Conservation (phyloP, 1,140 invertebrate genomes). For the Idris sp. region DNA sequence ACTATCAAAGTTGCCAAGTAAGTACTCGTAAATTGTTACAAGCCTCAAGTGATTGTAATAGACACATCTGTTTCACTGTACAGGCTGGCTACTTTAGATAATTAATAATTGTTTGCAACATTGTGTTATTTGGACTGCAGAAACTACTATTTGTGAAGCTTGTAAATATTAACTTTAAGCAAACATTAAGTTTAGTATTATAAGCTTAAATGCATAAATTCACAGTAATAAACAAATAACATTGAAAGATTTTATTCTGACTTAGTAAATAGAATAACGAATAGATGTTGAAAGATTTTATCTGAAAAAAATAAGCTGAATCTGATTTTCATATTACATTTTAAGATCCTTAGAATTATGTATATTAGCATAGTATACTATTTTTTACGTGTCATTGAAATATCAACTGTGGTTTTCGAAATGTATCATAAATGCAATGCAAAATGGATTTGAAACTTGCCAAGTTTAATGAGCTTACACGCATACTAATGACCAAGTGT, state of each 20-base stretch:
- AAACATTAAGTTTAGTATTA: constrained; percentile 15
- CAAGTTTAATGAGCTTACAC: constrained; percentile 73
- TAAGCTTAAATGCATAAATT: no score
- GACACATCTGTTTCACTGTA: constrained; percentile 26
- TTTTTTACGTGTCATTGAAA: constrained; percentile 41
- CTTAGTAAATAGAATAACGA: no score
- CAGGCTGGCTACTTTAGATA: constrained; percentile 22
- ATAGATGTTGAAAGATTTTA: no score
- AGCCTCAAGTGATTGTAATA: constrained; percentile 27
- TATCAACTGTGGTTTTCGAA: constrained; percentile 55
- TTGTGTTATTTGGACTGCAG: constrained; percentile 29
- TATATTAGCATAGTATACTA: no score
- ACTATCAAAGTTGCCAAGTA: constrained; percentile 27
- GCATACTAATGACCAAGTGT: constrained; percentile 75
- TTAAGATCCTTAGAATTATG: no score
- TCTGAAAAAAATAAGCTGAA: no score
- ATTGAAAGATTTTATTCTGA: no score
- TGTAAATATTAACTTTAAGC: constrained; percentile 4
- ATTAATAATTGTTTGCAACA: constrained; percentile 29
- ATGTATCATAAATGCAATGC: constrained; percentile 73
- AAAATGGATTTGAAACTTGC: constrained; percentile 73
- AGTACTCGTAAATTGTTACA: constrained; percentile 25
- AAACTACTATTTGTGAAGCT: constrained; percentile 22
- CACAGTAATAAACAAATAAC: no score
- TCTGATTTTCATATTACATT: no score